Conservation (phyloP, 2,888 invertebrate species). For the Lathronympha strigana region DNA sequence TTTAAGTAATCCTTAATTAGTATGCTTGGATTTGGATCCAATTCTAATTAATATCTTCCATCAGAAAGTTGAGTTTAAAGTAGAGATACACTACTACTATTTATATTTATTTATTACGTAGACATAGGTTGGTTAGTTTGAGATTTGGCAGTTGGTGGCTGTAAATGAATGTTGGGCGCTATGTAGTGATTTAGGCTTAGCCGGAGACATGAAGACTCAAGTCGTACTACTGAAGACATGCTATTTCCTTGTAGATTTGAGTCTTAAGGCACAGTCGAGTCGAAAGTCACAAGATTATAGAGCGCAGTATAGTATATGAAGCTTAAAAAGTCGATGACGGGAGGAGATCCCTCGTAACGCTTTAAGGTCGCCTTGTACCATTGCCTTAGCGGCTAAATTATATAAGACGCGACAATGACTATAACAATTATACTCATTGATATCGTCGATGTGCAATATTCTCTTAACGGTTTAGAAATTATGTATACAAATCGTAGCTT, state of each 20-base stretch:
- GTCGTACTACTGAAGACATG: not conserved
- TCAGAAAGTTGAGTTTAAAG: conserved; percentile 13
- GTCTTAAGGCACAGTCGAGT: not conserved
- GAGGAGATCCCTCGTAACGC: conserved; percentile 53
- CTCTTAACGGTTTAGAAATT: conserved; percentile 81
- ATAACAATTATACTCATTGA: conserved; percentile 58
- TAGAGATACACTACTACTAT: conserved; percentile 5
- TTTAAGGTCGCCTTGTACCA: conserved; percentile 68
- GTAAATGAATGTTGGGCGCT: conserved; percentile 5
- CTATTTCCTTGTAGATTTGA: not conserved
- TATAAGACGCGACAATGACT: conserved; percentile 55
- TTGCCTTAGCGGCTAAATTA: conserved; percentile 66
- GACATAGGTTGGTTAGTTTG: conserved; percentile 4
- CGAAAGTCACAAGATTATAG: not conserved
- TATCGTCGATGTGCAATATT: conserved; percentile 79
- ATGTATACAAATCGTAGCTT: conserved; percentile 83
- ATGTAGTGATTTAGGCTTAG: not conserved
- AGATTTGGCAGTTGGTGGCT: conserved; percentile 3
- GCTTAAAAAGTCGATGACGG: conserved; percentile 16
- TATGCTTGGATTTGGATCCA: conserved; percentile 21
- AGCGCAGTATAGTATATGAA: conserved; percentile 17
- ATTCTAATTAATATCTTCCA: conserved; percentile 20
- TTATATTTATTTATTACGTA: conserved; percentile 10
- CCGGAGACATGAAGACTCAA: not conserved
- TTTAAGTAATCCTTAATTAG: conserved; percentile 25